phyloP scores from a whole-genome alignment of 23 tunicate genomes.

The Styela clava region DNA sequence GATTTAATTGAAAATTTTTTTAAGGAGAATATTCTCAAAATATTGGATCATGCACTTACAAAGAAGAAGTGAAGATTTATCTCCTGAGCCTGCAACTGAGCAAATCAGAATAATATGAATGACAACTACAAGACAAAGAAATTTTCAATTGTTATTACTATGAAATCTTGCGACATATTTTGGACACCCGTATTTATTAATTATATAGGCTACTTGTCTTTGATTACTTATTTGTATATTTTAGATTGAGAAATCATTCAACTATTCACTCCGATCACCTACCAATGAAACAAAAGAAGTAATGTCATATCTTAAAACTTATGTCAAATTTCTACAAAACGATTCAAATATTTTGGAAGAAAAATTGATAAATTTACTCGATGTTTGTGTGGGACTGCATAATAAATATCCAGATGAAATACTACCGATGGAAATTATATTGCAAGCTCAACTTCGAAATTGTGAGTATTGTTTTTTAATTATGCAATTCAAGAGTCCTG shows the following conservation, averaged over 20 bases:
- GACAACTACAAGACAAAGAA: no score
- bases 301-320: neutral
- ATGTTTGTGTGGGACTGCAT: neutral
- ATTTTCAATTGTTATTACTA: no score
- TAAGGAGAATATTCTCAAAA: no score
- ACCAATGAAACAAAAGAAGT: neutral
- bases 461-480: neutral
- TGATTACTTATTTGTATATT: neutral
- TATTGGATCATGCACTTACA: no score
- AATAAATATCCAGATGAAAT: conserved; percentile 13
- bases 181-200: no score
- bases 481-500: neutral
- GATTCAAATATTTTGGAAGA: neutral
- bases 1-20: no score
- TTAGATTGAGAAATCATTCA: neutral
- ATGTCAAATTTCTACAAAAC: neutral
- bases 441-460: conserved; percentile 6
- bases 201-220: no score
- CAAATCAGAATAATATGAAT: no score
- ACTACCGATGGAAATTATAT: conserved; percentile 12
- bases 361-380: neutral
- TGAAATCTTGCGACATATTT: no score
- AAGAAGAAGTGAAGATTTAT: no score
- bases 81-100: no score
- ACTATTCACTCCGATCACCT: neutral